phyloP scores from a whole-genome alignment of 2,797 vertebrate genomes.

The Halcyon smyrnensis region DNA sequence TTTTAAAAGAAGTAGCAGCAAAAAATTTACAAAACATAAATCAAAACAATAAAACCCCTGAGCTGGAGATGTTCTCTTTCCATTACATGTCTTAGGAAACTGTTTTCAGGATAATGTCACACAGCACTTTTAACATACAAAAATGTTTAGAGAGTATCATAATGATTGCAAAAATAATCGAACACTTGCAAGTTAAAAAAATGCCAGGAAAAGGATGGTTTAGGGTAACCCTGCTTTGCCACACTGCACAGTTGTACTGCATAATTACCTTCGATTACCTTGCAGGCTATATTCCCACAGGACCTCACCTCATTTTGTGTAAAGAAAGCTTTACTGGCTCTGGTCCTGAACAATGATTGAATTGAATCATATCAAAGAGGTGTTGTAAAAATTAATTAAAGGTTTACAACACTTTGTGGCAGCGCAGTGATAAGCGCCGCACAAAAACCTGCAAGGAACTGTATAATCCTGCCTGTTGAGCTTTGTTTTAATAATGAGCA shows the following conservation, averaged over 20 bases:
- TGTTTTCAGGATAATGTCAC: background rate
- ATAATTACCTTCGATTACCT: background rate
- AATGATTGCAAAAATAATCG: background rate
- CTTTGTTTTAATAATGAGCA: background rate
- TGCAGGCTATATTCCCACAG: background rate
- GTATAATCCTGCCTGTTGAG: background rate
- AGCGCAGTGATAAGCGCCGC: background rate
- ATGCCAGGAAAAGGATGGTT: background rate
- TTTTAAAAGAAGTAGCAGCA: background rate
- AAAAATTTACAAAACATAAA: background rate
- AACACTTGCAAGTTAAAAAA: background rate
- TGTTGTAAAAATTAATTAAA: background rate
- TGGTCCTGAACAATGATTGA: background rate
- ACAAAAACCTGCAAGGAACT: background rate
- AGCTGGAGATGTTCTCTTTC: background rate
- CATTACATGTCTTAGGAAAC: background rate
- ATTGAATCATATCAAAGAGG: background rate
- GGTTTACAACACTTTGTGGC: background rate
- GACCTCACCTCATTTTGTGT: background rate
- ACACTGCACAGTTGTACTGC: background rate
- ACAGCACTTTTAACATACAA: background rate
- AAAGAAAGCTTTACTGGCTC: background rate
- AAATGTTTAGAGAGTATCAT: background rate
- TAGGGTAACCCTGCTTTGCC: background rate
- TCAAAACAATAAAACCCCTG: background rate